Evolutionary conservation across 2,113 vertebrate genomes (phyloP).

Genomic region (Furnarius figulus): DNA sequence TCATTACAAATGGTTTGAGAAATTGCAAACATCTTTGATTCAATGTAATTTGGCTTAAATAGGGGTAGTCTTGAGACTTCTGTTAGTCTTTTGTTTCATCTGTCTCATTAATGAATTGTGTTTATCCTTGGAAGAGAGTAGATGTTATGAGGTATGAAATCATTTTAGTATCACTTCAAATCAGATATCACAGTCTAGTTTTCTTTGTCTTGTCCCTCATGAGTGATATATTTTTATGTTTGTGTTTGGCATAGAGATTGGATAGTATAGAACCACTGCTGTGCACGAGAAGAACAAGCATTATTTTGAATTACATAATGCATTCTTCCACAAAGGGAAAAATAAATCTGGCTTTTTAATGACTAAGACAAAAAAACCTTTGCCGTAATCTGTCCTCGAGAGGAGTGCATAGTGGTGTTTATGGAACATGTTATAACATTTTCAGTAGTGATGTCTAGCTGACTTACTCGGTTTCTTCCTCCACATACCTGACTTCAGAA

Average conservation of each 20-base stretch:
- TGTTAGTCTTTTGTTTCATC: background rate
- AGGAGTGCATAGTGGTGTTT: background rate
- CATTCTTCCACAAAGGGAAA: background rate
- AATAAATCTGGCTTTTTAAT: background rate
- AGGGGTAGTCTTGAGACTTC: background rate
- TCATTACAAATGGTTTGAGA: background rate
- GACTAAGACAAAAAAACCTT: background rate
- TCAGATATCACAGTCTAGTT: background rate
- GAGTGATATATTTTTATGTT: background rate
- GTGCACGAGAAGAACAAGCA: background rate
- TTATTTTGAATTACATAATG: background rate
- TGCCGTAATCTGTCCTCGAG: background rate
- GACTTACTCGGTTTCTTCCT: background rate
- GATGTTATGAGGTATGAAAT: background rate
- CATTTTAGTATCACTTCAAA: background rate
- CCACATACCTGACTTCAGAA: background rate
- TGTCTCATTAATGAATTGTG: background rate
- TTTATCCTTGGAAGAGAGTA: background rate
- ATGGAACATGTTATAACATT: background rate
- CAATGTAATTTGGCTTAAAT: background rate
- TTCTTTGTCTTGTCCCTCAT: background rate
- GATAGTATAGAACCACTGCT: background rate
- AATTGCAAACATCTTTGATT: background rate
- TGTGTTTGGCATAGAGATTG: background rate
- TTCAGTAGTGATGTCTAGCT: background rate